Evolutionary conservation across 2,888 invertebrate species (phyloP).

Genomic region (Tipula unca): DNA sequence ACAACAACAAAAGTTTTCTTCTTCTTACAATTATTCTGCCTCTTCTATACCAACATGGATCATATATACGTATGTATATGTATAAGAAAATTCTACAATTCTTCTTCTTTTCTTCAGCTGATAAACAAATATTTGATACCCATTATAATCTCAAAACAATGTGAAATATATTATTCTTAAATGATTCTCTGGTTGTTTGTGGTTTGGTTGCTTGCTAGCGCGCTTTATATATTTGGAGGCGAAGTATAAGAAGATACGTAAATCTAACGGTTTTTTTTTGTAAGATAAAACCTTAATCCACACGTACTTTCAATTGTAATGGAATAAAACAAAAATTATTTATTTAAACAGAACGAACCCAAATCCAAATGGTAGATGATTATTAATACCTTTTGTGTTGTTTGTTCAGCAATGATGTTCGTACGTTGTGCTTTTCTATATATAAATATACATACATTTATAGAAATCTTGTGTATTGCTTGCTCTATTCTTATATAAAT

Average conservation of each 20-base stretch:
- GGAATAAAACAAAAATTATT: conserved; percentile 8
- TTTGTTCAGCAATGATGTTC: not conserved
- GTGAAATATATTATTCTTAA: not conserved
- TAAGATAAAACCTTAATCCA: not conserved
- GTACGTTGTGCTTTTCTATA: not conserved
- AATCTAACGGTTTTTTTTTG: not conserved
- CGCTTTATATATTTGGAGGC: not conserved
- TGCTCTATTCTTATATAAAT: not conserved
- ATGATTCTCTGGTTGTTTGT: not conserved
- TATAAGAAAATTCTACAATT: not conserved
- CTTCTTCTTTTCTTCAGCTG: not conserved
- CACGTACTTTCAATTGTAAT: conserved; percentile 8
- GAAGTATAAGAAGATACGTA: not conserved
- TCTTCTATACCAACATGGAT: not conserved
- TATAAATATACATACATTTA: not conserved
- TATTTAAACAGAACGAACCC: not conserved
- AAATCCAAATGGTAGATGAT: not conserved
- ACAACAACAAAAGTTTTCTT: not conserved
- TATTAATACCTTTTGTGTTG: not conserved
- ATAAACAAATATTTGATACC: conserved; percentile 14
- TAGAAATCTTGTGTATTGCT: not conserved
- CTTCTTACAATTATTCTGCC: not conserved
- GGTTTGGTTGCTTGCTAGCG: not conserved
- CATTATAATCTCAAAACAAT: not conserved
- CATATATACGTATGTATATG: not conserved